Evolutionary conservation across 2,797 vertebrate genomes (phyloP).

Genomic region (Pagetopsis macropterus): DNA sequence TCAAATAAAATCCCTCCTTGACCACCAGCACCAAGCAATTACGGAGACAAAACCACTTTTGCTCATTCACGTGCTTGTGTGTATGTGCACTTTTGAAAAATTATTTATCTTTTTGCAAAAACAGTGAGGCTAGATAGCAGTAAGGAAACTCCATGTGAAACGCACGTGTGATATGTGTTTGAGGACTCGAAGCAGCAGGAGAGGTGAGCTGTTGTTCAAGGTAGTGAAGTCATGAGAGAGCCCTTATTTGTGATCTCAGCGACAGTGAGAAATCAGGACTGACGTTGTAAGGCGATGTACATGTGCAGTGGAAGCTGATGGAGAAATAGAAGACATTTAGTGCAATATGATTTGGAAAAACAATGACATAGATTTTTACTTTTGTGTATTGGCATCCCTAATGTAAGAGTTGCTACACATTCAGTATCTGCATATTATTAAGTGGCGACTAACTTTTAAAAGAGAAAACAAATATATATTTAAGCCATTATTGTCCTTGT

Average conservation of each 20-base stretch:
- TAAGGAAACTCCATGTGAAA: constrained; percentile 10
- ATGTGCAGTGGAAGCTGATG: constrained; percentile 20
- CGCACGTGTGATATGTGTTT: constrained; percentile 50
- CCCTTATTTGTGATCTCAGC: constrained; percentile 83
- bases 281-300: constrained; percentile 23
- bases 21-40: constrained; percentile 37
- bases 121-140: constrained; percentile 17
- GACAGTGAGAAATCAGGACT: constrained; percentile 67
- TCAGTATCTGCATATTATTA: constrained; percentile 48
- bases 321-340: neutral
- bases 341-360: neutral
- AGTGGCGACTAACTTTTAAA: constrained; percentile 25
- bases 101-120: constrained; percentile 23
- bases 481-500: constrained; percentile 20
- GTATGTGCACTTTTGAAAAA: constrained; percentile 32
- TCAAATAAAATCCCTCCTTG: constrained; percentile 48
- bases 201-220: constrained; percentile 70
- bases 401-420: constrained; percentile 58
- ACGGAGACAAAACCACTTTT: constrained; percentile 31
- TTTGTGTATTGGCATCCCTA: constrained; percentile 12
- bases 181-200: constrained; percentile 64
- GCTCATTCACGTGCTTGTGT: constrained; percentile 27
- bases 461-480: constrained; percentile 26
- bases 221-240: constrained; percentile 78
- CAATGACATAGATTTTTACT: constrained; percentile 1